Base-by-base conservation (phyloP, 2,888 invertebrate species). In the Cheilosia vulpina region DNA sequence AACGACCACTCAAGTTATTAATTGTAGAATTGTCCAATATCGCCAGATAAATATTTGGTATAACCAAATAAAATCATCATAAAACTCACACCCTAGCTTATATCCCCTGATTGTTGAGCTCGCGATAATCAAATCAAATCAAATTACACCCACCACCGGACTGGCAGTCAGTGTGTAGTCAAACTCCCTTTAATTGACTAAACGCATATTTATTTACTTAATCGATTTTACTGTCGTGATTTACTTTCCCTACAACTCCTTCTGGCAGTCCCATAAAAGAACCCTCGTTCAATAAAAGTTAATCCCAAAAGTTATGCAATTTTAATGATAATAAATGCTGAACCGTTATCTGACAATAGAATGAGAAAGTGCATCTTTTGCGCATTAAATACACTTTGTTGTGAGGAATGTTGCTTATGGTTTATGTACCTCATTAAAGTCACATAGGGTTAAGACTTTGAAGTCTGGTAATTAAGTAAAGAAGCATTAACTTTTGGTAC, bases 401-500 rank as follows among this genome's bases (percentile, higher is more conserved):
- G 34, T 5, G 38, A n/a, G 21, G 27, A 58, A 69, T 57, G 45
- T 69, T 69, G 68, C 38, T 57, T 13, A 52, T 21, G 52, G 7
- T 43, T 60, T 71, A 24, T 41, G 50, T 62, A 38, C 60, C 52
- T 72, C 41, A 52, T 62, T 41, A 62, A 52, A 52, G 15, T 19
- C 50, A 52, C 52, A 27, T 53, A 52, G 60, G 60, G 50, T 62
- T 50, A 52, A 50, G 60, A 9, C 41, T 53, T 52, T 62, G 31
- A 72, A 62, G 24, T 27, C 21, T 24, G 17, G 50, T 62, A 72
- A 72, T 72, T 72, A 52, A 52, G 52, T 52, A 62, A 52, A 43
- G 38, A 60, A 38, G 17, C n/a, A 53, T 72, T 72, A 62, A 60
- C 52, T 72, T 50, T 52, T 62, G 60, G 17, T 60, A 38, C 55